These are phyloP conservation scores for Heliornis fulica DNA, from an alignment of 2,113 vertebrate species.

Conservation along the genomic window DNA sequence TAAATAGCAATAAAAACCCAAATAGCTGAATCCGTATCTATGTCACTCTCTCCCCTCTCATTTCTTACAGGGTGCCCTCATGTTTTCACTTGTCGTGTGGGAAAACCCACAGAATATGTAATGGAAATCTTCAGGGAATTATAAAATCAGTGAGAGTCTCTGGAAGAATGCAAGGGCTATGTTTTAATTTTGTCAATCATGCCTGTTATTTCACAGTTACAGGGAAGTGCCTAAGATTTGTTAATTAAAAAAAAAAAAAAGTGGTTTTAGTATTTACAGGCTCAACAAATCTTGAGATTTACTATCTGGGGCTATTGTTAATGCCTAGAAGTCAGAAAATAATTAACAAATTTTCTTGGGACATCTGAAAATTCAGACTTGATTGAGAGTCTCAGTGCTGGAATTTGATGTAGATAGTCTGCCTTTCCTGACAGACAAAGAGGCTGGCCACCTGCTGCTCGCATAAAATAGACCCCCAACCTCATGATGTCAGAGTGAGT, in stretches of 20 bases:
- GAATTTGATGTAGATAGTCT: slow-evolving; percentile 30
- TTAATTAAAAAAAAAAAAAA: not conserved
- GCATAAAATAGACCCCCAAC: slow-evolving; percentile 16
- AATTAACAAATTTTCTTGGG: not conserved
- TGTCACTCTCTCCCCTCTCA: not conserved
- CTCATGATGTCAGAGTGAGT: slow-evolving; percentile 3
- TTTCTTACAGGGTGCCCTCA: not conserved
- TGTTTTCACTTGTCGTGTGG: not conserved
- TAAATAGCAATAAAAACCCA: not conserved
- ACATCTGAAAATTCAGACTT: not conserved
- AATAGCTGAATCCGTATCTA: not conserved
- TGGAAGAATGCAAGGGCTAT: not conserved
- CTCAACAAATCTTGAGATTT: not conserved
- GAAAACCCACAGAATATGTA: not conserved
- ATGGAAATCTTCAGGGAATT: not conserved
- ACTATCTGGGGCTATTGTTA: not conserved
- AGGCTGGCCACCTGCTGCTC: not conserved
- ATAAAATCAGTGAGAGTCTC: not conserved
- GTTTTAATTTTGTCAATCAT: not conserved
- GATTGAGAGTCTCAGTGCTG: not conserved
- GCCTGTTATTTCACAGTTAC: not conserved
- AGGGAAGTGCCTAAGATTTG: not conserved
- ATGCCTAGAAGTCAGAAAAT: not conserved
- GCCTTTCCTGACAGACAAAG: slow-evolving; percentile 17
- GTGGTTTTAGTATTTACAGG: not conserved